Evolutionary conservation across 2,888 invertebrate species (phyloP), one percentile per base, ranked within the genome.

Genomic region (Aspidiotus destructor): DNA sequence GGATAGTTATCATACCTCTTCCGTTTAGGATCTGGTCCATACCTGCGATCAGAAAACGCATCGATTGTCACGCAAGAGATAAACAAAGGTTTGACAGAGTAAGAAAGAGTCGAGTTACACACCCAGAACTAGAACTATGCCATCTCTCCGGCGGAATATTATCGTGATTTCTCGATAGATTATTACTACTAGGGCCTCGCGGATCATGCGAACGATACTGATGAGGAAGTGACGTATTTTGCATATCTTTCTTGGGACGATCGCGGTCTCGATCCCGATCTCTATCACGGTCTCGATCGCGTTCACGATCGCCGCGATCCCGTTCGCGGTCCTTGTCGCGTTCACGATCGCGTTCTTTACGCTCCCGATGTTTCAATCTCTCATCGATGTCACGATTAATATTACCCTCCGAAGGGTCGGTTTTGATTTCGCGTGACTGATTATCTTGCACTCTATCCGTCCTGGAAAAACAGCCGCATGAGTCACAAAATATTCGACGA

Each of bases 1-100:
- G 60, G 48, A 60, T 67, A 67, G 11, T 54, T 62, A n/a, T 69
- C 69, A 28, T 69, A 69, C 10, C 69, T 61, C 41, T 69, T 69
- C 41, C 69, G 61, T 62, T 69, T 69, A 13, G 55, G 54, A 57
- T 69, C 62, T 13, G 69, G 62, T 15, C 64, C 64, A n/a, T 48
- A 48, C 2, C 55, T 55, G 7, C 15, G 7, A 17, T 55, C 55
- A 16, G 16, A 55, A 48, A 48, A 48, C 48, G 48, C 48, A n/a
- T n/a, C 48, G 48, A n/a, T 48, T n/a, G n/a, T 13, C 3, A 48
- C 48, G 6, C 48, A 48, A n/a, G 11, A 2, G 11, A 48, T 48
- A 11, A n/a, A 48, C 48, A 13, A 3, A 28, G 5, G 28, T 28
- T 5, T 28, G n/a, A 54, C 55, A 16, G 17, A 2, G 10, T 7